Percentiles rank a stretch among this genome's conserved stretches.
Conservation (phyloP, 2,113 vertebrate genomes). For the Tychaedon coryphoeus region DNA sequence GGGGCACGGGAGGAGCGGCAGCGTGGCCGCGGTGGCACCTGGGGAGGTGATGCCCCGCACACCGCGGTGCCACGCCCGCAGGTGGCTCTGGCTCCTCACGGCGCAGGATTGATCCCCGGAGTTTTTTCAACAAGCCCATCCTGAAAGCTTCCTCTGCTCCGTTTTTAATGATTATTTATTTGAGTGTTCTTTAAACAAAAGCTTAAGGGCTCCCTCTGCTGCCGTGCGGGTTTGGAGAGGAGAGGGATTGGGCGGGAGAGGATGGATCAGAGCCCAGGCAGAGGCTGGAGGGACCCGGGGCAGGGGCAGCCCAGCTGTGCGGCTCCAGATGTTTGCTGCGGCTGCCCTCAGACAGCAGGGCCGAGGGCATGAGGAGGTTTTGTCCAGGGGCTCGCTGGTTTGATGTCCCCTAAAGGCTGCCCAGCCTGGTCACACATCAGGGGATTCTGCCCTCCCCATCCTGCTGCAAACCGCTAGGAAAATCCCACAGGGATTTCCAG, state of each 20-base stretch:
- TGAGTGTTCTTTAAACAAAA: neutral
- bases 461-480: fast-evolving
- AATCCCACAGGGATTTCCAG: neutral
- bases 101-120: neutral
- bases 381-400: neutral
- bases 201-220: conserved; percentile 35
- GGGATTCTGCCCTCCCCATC: neutral
- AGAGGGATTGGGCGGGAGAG: fast-evolving
- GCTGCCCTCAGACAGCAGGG: neutral
- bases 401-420: neutral
- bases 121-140: neutral
- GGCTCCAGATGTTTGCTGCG: neutral
- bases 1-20: fast-evolving
- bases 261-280: fast-evolving
- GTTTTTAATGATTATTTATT: fast-evolving
- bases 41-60: neutral
- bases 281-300: fast-evolving
- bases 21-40: neutral
- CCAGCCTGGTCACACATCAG: fast-evolving
- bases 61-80: fast-evolving
- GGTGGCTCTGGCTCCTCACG: neutral
- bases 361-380: fast-evolving
- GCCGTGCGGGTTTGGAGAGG: fast-evolving
- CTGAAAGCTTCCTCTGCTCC: neutral
- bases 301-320: neutral